Base-by-base conservation (phyloP, 1,140 invertebrate species). In the Onthophagus taurus region DNA sequence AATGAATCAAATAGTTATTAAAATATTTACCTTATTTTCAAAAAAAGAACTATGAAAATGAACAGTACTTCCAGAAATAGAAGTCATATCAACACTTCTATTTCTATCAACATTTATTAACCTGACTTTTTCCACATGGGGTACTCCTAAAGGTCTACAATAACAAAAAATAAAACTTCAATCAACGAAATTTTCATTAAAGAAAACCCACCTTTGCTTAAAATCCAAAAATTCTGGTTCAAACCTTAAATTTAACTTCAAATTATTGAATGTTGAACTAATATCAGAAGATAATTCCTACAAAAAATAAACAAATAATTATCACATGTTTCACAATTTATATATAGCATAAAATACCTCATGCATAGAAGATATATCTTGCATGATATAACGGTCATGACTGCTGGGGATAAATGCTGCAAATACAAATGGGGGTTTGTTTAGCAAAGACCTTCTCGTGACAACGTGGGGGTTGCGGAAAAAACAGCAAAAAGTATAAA, bases 11-110 rank as follows among this genome's bases (percentile, higher is more conserved):
- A 31, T 6, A 20, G 36, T 19, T 20, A 49, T 29, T 44, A 38
- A 45, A 18, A 44, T 23, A 50, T 56, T 63, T 65, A 90, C 85
- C 74, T 89, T 89, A 59, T 89, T 81, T 67, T 89, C 80, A 72
- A 91, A 90, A 74, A 91, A 92, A 51, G 88, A 91, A 64, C 88
- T 89, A 67, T 91, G 86, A 72, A 92, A 92, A 69, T 89, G 82
- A 45, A 81, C 76, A 44, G 83, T 90, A 62, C 79, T 87, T 51
- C 88, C 88, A 34, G 86, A 88, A 64, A 93, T 88, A 33, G 87
- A 87, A 60, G 82, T 78, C 56, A 93, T 72, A 65, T 88, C 83
- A 57, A 93, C 76, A 52, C 77, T 88, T 36, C 61, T 66, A 53
- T 75, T 74, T 49, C 71, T 71, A 72, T 86, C 80, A 60, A 74